Base-by-base conservation (phyloP, 2,113 vertebrate species). In the Egretta garzetta region DNA sequence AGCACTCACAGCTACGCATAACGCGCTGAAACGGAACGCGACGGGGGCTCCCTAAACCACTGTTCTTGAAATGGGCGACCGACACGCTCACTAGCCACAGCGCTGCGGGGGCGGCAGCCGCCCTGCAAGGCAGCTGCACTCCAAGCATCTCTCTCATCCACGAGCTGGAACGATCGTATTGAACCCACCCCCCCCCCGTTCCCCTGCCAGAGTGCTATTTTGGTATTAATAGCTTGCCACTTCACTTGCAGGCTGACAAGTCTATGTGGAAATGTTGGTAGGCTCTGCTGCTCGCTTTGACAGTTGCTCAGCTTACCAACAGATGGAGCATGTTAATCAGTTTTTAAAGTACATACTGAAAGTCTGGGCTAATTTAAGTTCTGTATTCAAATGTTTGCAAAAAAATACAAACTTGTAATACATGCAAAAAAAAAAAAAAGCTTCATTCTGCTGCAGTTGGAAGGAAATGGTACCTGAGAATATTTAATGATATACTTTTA, bases 261-360 rank as follows among this genome's bases (percentile, higher is more conserved):
- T 37, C 84, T n/a, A 33, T 41, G 14, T 1, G 28, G 90, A 52
- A 89, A 72, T 7, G 70, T 8, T 17, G 4, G 28, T 1, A 27
- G 66, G 88, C 43, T 80, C 37, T 58, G 85, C 71, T 86, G 94
- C 94, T 96, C 93, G 41, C 7, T 73, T 55, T 30, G 94, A 73
- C 75, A 88, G 53, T 80, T 45, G 59, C 86, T 83, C 66, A 27
- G 86, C 63, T 64, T 14, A 63, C 96, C 86, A 83, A 96, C 95
- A 96, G 95, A 96, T 96, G 96, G 96, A 84, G 95, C 28, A 70
- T 84, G 83, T n/a, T 84, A 86, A 95, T 86, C 83, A 45, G 74
- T 12, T 91, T 90, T 70, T 63, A 83, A 50, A 91, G 68, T 32
- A 43, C 13, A 41, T 12, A 32, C 67, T 45, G 21, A 39, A 87